A percentile compares a stretch with the other conserved stretches of the same genome.
Evolutionary conservation across 92 coral and sea anemone species (phyloP).

Genomic region (Zoanthus gigantus): DNA sequence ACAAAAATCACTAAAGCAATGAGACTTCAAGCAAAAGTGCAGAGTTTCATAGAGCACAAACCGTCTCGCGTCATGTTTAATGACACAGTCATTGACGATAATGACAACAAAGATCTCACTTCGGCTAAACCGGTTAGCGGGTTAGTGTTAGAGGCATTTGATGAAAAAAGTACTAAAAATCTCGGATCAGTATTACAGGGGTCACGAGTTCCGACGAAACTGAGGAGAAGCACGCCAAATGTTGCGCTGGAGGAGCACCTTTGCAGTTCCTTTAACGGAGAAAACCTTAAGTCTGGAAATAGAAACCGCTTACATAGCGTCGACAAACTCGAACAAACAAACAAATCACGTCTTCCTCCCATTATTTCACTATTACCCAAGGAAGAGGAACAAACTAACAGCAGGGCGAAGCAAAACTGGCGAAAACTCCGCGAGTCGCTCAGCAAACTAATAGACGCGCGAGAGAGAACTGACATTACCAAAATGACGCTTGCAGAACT

Average conservation of each 20-base stretch:
- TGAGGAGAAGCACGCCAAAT: constrained; percentile 18
- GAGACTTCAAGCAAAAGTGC: constrained; percentile 44
- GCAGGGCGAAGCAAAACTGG: constrained; percentile 69
- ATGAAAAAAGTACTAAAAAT: background rate
- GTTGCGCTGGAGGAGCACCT: background rate
- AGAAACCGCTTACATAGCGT: constrained; percentile 33
- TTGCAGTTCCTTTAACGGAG: background rate
- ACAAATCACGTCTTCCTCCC: constrained; percentile 55
- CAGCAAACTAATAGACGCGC: constrained; percentile 46
- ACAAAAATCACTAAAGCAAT: constrained; percentile 9
- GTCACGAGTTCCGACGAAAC: constrained; percentile 14
- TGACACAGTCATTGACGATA: background rate
- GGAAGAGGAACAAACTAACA: constrained; percentile 68
- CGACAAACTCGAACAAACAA: background rate
- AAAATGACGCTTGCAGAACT: constrained; percentile 81
- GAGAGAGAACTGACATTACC: constrained; percentile 65
- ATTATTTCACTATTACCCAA: constrained; percentile 48
- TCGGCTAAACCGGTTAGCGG: background rate
- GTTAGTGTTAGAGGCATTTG: background rate
- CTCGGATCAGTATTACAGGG: constrained; percentile 24
- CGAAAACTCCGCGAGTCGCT: constrained; percentile 76
- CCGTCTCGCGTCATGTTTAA: constrained; percentile 5
- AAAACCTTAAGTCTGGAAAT: background rate
- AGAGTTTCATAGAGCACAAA: constrained; percentile 43
- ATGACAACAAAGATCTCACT: background rate